phyloP scores from a whole-genome alignment of 2,113 vertebrate species.

The Phaethon lepturus region DNA sequence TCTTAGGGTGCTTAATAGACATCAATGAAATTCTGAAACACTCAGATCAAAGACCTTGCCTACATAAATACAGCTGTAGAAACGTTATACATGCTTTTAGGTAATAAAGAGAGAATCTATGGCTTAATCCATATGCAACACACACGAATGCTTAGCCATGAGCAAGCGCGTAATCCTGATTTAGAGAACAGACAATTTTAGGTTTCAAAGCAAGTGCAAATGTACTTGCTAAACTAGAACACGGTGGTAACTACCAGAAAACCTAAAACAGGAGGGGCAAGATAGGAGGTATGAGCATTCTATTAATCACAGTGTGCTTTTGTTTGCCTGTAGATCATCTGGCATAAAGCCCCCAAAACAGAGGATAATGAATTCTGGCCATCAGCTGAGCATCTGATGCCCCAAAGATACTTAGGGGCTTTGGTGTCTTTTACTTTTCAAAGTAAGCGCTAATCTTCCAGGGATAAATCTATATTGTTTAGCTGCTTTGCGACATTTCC shows the following conservation, averaged over 20 bases:
- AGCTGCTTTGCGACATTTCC: neutral
- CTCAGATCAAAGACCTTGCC: neutral
- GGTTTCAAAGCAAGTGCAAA: neutral
- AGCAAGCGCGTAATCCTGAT: neutral
- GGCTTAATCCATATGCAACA: neutral
- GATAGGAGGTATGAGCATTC: neutral
- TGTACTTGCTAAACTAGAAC: neutral
- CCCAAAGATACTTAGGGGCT: neutral
- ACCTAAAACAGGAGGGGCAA: neutral
- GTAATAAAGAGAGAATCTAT: neutral
- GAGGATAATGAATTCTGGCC: neutral
- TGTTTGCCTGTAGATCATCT: neutral
- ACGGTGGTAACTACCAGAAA: neutral
- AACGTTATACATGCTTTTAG: neutral
- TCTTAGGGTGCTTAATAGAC: neutral
- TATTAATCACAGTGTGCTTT: accelerated
- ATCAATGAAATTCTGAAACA: neutral
- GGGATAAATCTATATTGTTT: neutral
- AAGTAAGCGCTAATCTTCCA: neutral
- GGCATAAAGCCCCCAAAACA: neutral
- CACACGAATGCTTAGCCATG: neutral
- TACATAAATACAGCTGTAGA: neutral
- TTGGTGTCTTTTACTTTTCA: neutral
- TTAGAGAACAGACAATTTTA: neutral
- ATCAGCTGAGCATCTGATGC: neutral